phyloP scores from a whole-genome alignment of 2,888 invertebrate genomes.

The Frankliniella intonsa region DNA sequence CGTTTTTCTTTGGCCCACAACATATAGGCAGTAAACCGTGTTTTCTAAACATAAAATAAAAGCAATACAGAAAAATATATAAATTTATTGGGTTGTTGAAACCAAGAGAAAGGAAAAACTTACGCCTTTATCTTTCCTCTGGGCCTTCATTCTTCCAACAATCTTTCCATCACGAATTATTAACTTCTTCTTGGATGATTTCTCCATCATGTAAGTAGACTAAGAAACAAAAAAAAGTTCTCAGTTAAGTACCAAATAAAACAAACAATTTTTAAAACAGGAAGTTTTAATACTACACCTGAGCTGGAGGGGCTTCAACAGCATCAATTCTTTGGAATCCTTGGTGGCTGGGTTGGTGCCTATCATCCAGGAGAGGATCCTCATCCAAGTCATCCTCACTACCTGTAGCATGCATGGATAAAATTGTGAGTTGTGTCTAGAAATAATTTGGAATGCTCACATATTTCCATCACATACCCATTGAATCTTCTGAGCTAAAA shows the following conservation, averaged over 20 bases:
- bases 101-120: conserved; percentile 37
- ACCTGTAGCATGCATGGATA: conserved; percentile 5
- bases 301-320: conserved; percentile 46
- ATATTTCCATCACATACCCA: conserved; percentile 42
- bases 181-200: conserved; percentile 68
- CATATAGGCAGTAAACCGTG: conserved; percentile 83
- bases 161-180: conserved; percentile 63
- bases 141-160: conserved; percentile 66
- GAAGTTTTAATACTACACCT: conserved; percentile 44
- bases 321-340: conserved; percentile 51
- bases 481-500: conserved; percentile 50
- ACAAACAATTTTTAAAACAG: background rate
- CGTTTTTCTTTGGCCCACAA: conserved; percentile 83
- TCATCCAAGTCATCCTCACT: conserved; percentile 40
- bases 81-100: conserved; percentile 30
- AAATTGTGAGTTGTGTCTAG: background rate
- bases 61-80: background rate
- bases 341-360: conserved; percentile 42
- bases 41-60: conserved; percentile 51
- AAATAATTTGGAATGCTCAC: background rate
- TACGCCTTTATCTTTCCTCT: conserved; percentile 73
- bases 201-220: conserved; percentile 70
- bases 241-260: background rate
- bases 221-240: conserved; percentile 40
- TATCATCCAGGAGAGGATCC: conserved; percentile 46